Evolutionary conservation across 1,140 invertebrate species (phyloP), one percentile per base, ranked within the genome.

Genomic region (Caenorhabditis inopinata): DNA sequence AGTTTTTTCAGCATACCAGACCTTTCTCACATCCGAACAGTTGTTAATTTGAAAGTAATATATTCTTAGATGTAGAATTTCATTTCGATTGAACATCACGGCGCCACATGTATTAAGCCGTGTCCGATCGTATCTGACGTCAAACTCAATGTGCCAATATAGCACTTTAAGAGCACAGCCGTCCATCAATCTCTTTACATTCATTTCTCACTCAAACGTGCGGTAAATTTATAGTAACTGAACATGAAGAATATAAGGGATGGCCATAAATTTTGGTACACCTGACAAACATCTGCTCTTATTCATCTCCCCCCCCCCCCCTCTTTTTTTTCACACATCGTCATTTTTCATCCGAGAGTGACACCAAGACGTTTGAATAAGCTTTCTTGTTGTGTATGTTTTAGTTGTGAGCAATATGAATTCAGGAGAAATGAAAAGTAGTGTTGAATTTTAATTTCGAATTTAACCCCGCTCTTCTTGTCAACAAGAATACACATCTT

Each of bases 321-420:
- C 18, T 29, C 1, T 32, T 21, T 11, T 25, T 53, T 18, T 51
- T 68, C 58, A 32, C 58, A 32, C 58, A 68, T 68, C 58, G 58
- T 38, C 58, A 68, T 68, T 38, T 68, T 68, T 68, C 58, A 68
- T 68, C 32, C n/a, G 58, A 68, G 58, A 68, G 32, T 68, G 58
- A 68, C 58, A 68, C 58, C 32, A 38, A 68, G 58, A 38, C 29
- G 32, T n/a, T 68, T 42, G 18, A 6, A 9, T 42, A 5, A 42
- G 38, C 5, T 16, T 18, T 12, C 58, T 18, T 11, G n/a, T n/a
- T n/a, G 18, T 38, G 2, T 38, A 12, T 1, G 11, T 12, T 68
- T 42, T 68, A 18, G 32, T 68, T 68, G 18, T 21, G n/a, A 5
- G 14, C 11, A 9, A 42, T 4, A 68, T 21, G 0, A n/a, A n/a